phyloP scores from a whole-genome alignment of 2,113 vertebrate species.

The Hassar affinis region DNA sequence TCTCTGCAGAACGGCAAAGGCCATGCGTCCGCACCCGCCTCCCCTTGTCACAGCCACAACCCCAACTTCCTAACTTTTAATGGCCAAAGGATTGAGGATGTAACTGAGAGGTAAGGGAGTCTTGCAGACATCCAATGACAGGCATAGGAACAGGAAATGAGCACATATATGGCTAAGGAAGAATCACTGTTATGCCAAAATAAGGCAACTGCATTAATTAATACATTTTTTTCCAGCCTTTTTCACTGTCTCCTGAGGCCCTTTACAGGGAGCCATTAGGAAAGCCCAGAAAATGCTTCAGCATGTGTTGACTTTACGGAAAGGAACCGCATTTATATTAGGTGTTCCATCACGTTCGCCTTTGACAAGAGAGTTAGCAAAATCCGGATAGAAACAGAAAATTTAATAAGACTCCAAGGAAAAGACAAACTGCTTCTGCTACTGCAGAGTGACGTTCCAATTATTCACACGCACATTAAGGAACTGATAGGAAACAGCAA shows the following conservation, averaged over 20 bases:
- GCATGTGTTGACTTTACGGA: constrained; percentile 44
- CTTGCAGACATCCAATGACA: not conserved
- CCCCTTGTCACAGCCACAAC: constrained; percentile 62
- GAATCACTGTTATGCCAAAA: not conserved
- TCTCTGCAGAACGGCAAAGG: constrained; percentile 82
- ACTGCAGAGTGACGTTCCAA: constrained; percentile 57
- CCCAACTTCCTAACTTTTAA: constrained; percentile 69
- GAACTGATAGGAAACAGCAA: constrained; percentile 15
- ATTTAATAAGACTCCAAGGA: constrained; percentile 58
- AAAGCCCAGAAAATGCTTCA: constrained; percentile 16
- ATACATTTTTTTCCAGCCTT: not conserved
- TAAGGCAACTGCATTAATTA: not conserved
- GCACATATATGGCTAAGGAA: not conserved
- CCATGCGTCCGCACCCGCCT: constrained; percentile 79
- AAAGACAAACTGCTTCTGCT: constrained; percentile 45
- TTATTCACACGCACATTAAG: constrained; percentile 55
- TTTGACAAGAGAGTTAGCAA: constrained; percentile 46
- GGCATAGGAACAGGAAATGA: not conserved
- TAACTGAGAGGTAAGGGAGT: constrained; percentile 83
- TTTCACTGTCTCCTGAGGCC: not conserved
- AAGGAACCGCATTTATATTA: constrained; percentile 55
- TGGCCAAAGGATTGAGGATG: constrained; percentile 72
- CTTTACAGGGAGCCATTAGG: not conserved
- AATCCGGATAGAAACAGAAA: constrained; percentile 42
- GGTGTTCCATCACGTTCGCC: constrained; percentile 54